A percentile compares a stretch with the other conserved stretches of the same genome.
Conservation (phyloP, 2,113 vertebrate genomes). For the Myiagra hebetior region DNA sequence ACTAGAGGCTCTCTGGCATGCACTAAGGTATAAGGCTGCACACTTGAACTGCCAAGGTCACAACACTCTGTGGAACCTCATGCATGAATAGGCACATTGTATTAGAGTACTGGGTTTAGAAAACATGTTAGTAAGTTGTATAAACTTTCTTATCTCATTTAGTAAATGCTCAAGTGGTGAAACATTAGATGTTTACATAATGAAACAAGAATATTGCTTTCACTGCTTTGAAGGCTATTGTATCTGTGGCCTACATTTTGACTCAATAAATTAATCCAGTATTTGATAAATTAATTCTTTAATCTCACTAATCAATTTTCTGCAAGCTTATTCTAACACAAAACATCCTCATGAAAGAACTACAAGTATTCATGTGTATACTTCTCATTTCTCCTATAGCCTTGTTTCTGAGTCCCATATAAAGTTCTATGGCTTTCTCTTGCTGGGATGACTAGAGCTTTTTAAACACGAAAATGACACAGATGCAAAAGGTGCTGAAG, state of each 20-base stretch:
- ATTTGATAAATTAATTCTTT: background rate
- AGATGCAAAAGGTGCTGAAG: background rate
- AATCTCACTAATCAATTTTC: background rate
- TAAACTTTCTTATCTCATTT: constrained; percentile 8
- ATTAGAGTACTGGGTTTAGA: background rate
- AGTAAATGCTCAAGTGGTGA: background rate
- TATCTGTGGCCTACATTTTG: background rate
- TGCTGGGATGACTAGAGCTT: background rate
- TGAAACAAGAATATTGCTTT: background rate
- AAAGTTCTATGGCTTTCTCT: background rate
- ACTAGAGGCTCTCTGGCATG: background rate
- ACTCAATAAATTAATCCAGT: background rate
- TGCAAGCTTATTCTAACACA: background rate
- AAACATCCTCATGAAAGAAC: background rate
- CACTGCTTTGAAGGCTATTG: background rate
- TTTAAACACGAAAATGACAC: background rate
- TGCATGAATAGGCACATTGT: background rate
- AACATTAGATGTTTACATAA: background rate
- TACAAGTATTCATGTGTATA: background rate
- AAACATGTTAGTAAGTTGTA: background rate
- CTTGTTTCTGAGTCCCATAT: background rate
- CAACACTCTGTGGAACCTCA: background rate
- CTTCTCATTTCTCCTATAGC: background rate
- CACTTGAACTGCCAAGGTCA: background rate
- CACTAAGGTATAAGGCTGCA: background rate